These are phyloP conservation scores for Pseudomugil gertrudae DNA, from an alignment of 2,797 vertebrate species.

Conservation along the genomic window DNA sequence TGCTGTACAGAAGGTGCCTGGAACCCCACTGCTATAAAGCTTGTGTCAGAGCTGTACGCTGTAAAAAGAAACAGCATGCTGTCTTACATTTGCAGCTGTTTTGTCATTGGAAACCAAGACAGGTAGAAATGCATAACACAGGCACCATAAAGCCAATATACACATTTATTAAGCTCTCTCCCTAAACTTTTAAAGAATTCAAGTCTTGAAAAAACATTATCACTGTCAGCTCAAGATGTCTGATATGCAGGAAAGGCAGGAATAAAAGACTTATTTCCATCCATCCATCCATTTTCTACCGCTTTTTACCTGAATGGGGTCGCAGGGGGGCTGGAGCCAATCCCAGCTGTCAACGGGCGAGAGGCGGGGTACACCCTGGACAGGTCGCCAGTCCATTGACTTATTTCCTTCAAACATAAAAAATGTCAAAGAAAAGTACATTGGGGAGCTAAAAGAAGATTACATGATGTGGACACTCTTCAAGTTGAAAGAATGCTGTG, in stretches of 20 bases:
- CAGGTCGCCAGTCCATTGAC: too few relatives aligned
- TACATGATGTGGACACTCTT: neutral
- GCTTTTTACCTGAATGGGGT: too few relatives aligned
- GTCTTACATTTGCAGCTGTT: conserved; percentile 8
- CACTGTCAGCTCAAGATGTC: conserved; percentile 4
- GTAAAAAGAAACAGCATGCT: conserved; percentile 19
- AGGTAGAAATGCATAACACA: conserved; percentile 8
- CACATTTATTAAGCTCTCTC: neutral
- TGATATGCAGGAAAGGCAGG: neutral
- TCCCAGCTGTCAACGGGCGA: too few relatives aligned
- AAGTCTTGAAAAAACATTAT: neutral
- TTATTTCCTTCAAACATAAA: too few relatives aligned
- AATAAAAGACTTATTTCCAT: neutral
- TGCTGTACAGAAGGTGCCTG: conserved; percentile 15
- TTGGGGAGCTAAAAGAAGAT: neutral
- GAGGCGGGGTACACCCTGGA: too few relatives aligned
- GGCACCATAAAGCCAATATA: conserved; percentile 6
- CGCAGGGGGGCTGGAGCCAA: too few relatives aligned
- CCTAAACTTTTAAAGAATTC: conserved; percentile 6
- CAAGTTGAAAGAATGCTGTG: neutral
- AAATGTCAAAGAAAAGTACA: neutral
- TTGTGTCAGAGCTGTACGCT: conserved; percentile 25
- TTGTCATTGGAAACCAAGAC: neutral
- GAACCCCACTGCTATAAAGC: conserved; percentile 15
- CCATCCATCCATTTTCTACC: too few relatives aligned